These are phyloP conservation scores for Notiomystis cincta DNA, from an alignment of 2,113 vertebrate genomes.

Conservation along the genomic window DNA sequence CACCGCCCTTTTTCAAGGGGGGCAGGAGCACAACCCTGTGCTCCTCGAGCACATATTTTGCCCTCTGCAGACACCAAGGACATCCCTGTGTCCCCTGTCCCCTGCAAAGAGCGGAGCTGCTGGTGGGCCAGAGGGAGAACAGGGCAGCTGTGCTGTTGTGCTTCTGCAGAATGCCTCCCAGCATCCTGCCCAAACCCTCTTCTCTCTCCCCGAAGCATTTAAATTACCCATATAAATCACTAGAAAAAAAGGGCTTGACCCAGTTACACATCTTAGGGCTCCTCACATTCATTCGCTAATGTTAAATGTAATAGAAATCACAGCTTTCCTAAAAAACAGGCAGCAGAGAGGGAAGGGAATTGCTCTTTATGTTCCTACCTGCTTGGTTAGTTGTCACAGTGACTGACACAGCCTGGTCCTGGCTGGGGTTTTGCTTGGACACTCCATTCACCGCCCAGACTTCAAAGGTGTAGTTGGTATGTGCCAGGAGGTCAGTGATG, in stretches of 20 bases:
- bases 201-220: neutral
- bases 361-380: slow-evolving; percentile 73
- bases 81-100: neutral
- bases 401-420: slow-evolving; percentile 90
- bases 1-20: neutral
- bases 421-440: slow-evolving; percentile 87
- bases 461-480: slow-evolving; percentile 98
- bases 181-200: neutral
- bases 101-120: neutral
- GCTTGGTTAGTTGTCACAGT: slow-evolving; percentile 98
- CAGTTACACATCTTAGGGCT: neutral
- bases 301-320: neutral
- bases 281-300: neutral
- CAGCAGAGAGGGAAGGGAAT: neutral
- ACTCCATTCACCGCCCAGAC: slow-evolving; percentile 96
- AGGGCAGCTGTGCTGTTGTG: neutral
- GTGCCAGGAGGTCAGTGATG: slow-evolving; percentile 94
- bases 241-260: slow-evolving; percentile 11
- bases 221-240: neutral
- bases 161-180: neutral
- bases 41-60: rapidly evolving
- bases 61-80: neutral
- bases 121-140: neutral
- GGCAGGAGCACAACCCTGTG: neutral
- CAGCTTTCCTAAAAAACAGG: neutral